Evolutionary conservation across 2,113 vertebrate genomes (phyloP), one percentile per base, ranked within the genome.

Genomic region (Ceratotherium simum): DNA sequence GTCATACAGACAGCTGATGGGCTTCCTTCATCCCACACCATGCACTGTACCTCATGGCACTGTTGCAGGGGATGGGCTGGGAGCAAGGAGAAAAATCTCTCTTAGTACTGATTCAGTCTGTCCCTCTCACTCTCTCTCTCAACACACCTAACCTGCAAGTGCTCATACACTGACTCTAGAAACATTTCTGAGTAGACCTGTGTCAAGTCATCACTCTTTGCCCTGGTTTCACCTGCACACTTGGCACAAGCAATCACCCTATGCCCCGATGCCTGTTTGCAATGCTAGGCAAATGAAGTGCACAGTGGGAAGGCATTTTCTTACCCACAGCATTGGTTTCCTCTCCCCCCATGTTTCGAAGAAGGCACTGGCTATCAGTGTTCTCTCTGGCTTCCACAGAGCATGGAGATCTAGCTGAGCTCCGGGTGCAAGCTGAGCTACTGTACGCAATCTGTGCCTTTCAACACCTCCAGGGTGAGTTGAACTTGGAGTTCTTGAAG

Each of bases 21-120:
- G 27, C 17, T 11, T 5, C 42, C 39, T 46, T 46, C 5, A 0
- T 0, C 21, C 80, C 12, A 3, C 6, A 1, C n/a, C 20, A 0
- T 0, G 16, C 6, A 0, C 33, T 1, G 29, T 16, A 6, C 36
- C 46, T 1, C 9, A 0, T 14, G 65, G 85, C 46, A 2, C 36
- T 31, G 2, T 25, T 39, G 9, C 56, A 39, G 65, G 12, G 17
- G 9, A 18, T 8, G 65, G 58, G 42, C 82, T 9, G 36, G 48
- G 46, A 48, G 39, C 39, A 0, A 64, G 29, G 48, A 75, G 31
- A 18, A 33, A 54, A 18, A 7, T 7, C 16, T 20, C n/a, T n/a
- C 33, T 31, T 5, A 7, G 23, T 11, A 20, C 17, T 2, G 33
- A 12, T 33, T 48, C 46, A 1, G 39, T 16, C 64, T 51, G 36